A percentile compares a stretch with the other conserved stretches of the same genome.
Conservation (phyloP, 2,797 vertebrate genomes). For the Phyllotis vaccarum region DNA sequence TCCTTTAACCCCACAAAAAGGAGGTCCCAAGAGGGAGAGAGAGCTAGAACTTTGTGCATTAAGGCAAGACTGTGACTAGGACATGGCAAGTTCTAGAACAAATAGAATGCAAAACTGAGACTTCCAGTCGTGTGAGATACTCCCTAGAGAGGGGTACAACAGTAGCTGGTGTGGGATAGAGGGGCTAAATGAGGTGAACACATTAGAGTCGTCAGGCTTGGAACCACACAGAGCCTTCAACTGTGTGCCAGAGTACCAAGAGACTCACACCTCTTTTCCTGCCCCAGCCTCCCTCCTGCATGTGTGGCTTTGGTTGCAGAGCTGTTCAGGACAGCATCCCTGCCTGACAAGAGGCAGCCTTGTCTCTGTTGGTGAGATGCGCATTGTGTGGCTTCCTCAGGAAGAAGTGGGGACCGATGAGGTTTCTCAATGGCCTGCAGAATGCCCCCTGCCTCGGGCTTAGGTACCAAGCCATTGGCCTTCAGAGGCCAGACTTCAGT, state of each 20-base stretch:
- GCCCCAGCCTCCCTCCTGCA: not conserved
- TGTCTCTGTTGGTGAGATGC: not conserved
- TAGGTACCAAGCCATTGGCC: not conserved
- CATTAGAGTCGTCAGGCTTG: not conserved
- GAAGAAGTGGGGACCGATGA: constrained; percentile 51
- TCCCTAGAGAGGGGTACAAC: rapidly evolving
- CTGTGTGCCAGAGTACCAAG: not conserved
- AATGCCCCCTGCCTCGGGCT: rapidly evolving
- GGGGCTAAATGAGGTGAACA: not conserved
- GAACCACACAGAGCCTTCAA: not conserved
- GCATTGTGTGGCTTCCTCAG: not conserved
- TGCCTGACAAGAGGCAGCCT: constrained; percentile 5
- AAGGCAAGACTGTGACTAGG: not conserved
- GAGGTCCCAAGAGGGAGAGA: not conserved
- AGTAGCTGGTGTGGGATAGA: too few relatives aligned
- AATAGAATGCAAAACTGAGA: rapidly evolving
- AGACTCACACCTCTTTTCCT: not conserved
- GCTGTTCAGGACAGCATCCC: not conserved
- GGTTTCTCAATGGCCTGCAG: not conserved
- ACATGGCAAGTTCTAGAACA: not conserved
- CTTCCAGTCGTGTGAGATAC: rapidly evolving
- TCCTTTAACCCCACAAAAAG: not conserved
- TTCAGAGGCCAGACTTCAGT: constrained; percentile 40
- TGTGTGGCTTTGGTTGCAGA: rapidly evolving
- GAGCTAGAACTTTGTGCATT: not conserved